Percentiles rank a stretch among this genome's conserved stretches.
These are phyloP conservation scores for Charadrius vociferus DNA, from an alignment of 2,113 vertebrate genomes.

Conservation along the genomic window DNA sequence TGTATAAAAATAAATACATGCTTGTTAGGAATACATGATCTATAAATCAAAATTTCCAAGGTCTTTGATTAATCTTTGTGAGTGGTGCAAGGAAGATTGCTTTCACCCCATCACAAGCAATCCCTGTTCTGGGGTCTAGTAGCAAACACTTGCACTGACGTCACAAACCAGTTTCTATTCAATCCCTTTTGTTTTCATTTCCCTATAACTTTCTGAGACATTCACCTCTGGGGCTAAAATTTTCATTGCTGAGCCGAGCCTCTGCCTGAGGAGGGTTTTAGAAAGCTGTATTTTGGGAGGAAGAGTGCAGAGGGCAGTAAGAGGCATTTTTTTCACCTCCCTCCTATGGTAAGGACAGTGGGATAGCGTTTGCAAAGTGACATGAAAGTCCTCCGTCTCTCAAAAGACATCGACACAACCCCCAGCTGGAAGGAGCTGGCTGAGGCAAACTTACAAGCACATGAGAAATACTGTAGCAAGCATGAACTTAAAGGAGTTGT, in stretches of 20 bases:
- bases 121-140: neutral
- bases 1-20: neutral
- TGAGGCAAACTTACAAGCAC: neutral
- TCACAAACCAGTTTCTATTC: conserved; percentile 1
- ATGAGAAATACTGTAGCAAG: accelerated
- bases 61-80: conserved; percentile 2
- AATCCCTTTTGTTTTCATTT: neutral
- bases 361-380: neutral
- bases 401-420: neutral
- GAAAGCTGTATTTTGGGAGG: neutral
- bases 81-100: neutral
- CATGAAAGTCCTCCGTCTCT: neutral
- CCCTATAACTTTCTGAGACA: neutral
- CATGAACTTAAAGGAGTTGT: neutral
- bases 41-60: conserved; percentile 10
- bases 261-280: neutral
- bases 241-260: neutral
- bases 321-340: neutral
- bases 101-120: neutral
- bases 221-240: neutral
- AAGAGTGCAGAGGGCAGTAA: neutral
- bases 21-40: neutral
- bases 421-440: neutral
- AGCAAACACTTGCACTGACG: neutral
- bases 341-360: neutral